phyloP scores from a whole-genome alignment of 2,797 vertebrate species.

The Novumbra hubbsi region DNA sequence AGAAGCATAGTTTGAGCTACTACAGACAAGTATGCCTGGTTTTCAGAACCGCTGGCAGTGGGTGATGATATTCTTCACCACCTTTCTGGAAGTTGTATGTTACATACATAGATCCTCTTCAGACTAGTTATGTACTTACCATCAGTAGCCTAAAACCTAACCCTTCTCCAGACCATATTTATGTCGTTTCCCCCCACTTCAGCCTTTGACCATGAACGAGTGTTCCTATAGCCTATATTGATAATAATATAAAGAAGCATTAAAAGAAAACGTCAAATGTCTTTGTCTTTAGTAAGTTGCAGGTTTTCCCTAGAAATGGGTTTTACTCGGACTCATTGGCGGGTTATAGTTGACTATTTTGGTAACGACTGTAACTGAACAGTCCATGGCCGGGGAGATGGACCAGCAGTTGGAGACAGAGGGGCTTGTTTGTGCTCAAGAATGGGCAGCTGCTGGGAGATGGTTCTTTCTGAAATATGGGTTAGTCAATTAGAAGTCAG shows the following conservation, averaged over 20 bases:
- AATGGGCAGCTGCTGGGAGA: too few relatives aligned
- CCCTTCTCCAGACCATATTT: background rate
- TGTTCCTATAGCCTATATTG: background rate
- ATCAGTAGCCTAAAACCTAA: background rate
- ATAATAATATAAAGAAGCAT: too few relatives aligned
- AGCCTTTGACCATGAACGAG: background rate
- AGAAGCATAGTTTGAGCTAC: too few relatives aligned
- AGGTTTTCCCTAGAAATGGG: background rate
- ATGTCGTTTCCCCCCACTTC: too few relatives aligned
- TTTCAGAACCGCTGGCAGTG: background rate
- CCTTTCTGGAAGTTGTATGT: background rate
- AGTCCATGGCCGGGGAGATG: background rate
- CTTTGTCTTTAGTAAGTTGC: background rate
- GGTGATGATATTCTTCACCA: background rate
- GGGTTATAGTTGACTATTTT: background rate
- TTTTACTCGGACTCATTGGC: constrained; percentile 32
- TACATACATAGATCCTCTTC: too few relatives aligned
- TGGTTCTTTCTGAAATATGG: background rate
- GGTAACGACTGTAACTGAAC: background rate
- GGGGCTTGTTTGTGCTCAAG: background rate
- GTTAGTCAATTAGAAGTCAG: background rate
- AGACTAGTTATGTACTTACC: too few relatives aligned
- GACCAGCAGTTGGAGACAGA: background rate
- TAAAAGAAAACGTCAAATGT: too few relatives aligned
- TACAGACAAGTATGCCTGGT: background rate